Conservation (phyloP, 2,113 vertebrate genomes). For the Pelodiscus sinensis region DNA sequence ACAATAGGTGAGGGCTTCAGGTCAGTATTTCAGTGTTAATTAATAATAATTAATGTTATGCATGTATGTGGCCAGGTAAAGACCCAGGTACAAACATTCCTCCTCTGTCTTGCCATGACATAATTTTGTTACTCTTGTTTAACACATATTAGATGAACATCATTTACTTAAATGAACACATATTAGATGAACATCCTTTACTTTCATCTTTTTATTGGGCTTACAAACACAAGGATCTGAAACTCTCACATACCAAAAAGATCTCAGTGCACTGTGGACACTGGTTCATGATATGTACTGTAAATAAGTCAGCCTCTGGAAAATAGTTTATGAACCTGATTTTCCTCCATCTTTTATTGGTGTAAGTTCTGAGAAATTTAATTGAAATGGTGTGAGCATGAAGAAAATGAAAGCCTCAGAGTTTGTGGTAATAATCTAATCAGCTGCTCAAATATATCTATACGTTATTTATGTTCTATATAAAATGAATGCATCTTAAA, state of each 20-base stretch:
- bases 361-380: background rate
- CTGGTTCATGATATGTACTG: background rate
- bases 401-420: background rate
- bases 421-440: background rate
- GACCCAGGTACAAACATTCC: background rate
- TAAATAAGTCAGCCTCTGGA: background rate
- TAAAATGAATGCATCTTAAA: background rate
- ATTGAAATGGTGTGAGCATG: background rate
- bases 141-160: background rate
- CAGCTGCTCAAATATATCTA: background rate
- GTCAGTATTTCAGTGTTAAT: background rate
- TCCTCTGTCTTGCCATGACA: background rate
- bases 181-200: background rate
- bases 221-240: background rate
- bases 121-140: background rate
- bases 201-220: background rate
- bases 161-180: background rate
- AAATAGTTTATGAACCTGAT: background rate
- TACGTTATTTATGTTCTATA: background rate
- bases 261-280: background rate
- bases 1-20: background rate
- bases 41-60: background rate
- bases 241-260: background rate
- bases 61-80: background rate
- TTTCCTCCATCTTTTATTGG: background rate